A percentile compares a stretch with the other conserved stretches of the same genome.
Conservation (phyloP, 2,888 invertebrate species). For the Cantharis rustica region DNA sequence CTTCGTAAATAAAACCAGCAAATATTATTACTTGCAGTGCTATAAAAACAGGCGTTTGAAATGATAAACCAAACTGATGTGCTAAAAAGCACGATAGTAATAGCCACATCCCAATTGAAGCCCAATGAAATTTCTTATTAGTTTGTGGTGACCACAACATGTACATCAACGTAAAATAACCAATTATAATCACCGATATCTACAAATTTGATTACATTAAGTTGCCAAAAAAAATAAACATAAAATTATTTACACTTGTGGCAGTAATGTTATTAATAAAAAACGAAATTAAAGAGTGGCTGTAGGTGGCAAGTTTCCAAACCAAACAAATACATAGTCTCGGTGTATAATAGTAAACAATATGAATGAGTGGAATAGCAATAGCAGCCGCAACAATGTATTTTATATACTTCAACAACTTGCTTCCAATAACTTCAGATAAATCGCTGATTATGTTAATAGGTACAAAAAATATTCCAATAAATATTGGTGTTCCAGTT, state of each 20-base stretch:
- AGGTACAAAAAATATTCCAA: conserved; percentile 68
- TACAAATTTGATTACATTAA: conserved; percentile 53
- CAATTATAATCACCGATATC: conserved; percentile 69
- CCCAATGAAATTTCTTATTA: conserved; percentile 67
- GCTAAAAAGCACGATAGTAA: conserved; percentile 76
- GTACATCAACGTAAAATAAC: conserved; percentile 73
- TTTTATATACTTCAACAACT: conserved; percentile 70
- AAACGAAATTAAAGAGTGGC: conserved; percentile 45
- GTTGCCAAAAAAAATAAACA: conserved; percentile 13
- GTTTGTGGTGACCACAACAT: conserved; percentile 78
- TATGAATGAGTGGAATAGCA: conserved; percentile 59
- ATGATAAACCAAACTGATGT: conserved; percentile 69
- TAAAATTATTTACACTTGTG: conserved; percentile 47
- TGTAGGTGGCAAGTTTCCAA: conserved; percentile 56
- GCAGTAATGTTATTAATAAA: conserved; percentile 49
- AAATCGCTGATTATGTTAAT: conserved; percentile 74
- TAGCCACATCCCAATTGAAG: conserved; percentile 77
- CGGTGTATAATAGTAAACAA: conserved; percentile 76
- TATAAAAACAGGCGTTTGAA: conserved; percentile 77
- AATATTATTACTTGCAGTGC: conserved; percentile 68
- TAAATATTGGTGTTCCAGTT: conserved; percentile 68
- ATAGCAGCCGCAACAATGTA: conserved; percentile 58
- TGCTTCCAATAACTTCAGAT: conserved; percentile 75
- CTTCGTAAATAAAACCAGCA: conserved; percentile 68
- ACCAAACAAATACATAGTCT: conserved; percentile 63